Evolutionary conservation across 2,888 invertebrate species (phyloP).

Genomic region (Hydrotaea diabolus): DNA sequence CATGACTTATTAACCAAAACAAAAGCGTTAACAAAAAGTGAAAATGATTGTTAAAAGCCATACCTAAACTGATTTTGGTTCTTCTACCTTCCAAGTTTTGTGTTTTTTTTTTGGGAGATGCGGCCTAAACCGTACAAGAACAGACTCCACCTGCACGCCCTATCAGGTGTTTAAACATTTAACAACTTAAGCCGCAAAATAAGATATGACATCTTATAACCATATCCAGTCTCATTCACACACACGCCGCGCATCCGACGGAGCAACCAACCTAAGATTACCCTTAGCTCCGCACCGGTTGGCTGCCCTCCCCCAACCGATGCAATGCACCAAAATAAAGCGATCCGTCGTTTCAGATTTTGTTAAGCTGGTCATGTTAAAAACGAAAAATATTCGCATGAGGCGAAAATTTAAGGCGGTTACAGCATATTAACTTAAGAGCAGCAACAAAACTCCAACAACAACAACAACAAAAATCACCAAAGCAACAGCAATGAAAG

Average conservation of each 20-base stretch:
- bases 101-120: neutral
- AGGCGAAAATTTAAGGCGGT: constrained; percentile 71
- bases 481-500: constrained; percentile 42
- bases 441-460: constrained; percentile 43
- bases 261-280: constrained; percentile 23
- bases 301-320: constrained; percentile 14
- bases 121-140: neutral
- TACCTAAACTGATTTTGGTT: neutral
- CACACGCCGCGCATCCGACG: neutral
- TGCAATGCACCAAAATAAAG: constrained; percentile 28
- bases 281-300: constrained; percentile 11
- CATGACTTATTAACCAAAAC: constrained; percentile 21
- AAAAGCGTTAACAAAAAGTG: constrained; percentile 30
- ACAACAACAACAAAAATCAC: constrained; percentile 52
- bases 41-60: constrained; percentile 26
- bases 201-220: constrained; percentile 70
- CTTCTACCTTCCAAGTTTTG: neutral
- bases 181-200: constrained; percentile 71
- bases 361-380: constrained; percentile 64
- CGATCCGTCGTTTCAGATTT: constrained; percentile 55
- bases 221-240: constrained; percentile 28
- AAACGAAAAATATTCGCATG: constrained; percentile 53
- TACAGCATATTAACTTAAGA: constrained; percentile 71
- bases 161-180: constrained; percentile 77
- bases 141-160: constrained; percentile 73